phyloP scores from a whole-genome alignment of 35 echinoderm and acorn worm genomes.

The Heliocidaris erythrogramma region DNA sequence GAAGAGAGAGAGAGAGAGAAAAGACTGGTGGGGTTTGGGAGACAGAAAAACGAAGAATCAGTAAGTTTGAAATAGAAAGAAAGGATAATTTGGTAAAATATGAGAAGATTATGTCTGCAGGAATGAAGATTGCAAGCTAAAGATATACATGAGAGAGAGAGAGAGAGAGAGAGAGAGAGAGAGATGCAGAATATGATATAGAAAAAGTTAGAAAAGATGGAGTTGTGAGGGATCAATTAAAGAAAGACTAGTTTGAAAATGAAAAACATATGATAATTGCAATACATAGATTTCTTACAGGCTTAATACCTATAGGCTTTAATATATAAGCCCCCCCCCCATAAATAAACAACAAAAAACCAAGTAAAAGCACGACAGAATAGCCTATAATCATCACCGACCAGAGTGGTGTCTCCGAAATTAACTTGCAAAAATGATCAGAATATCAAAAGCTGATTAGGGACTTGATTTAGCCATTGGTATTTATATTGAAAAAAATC shows the following conservation, averaged over 20 bases:
- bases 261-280: neutral
- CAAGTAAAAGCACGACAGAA: too few relatives aligned
- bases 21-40: neutral
- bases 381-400: neutral
- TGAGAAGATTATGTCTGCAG: neutral
- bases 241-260: neutral
- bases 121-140: neutral
- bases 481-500: neutral
- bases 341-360: too few relatives aligned
- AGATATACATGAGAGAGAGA: neutral
- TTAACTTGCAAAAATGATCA: neutral
- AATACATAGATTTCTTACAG: neutral
- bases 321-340: neutral
- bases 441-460: neutral
- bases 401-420: too few relatives aligned
- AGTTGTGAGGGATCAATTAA: neutral
- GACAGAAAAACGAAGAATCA: neutral
- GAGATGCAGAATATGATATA: neutral
- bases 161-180: neutral
- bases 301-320: neutral
- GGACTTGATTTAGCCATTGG: neutral
- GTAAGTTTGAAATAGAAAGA: neutral
- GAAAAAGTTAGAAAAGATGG: neutral
- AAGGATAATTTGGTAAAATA: neutral
- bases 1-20: neutral